phyloP scores from a whole-genome alignment of 1,140 invertebrate species.

The Fragariocoptes setiger region DNA sequence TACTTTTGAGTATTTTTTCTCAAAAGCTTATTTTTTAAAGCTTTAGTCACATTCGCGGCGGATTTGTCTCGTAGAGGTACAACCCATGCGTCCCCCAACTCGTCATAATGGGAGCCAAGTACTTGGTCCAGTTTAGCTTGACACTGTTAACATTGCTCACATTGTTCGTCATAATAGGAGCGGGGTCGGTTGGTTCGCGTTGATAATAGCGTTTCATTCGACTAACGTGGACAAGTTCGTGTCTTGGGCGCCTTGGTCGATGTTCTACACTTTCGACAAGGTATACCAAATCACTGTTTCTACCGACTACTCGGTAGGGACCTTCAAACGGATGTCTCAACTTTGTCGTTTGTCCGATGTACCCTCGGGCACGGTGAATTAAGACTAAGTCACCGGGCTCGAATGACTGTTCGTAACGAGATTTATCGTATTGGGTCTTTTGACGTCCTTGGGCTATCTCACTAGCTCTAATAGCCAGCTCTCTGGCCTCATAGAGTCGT shows the following conservation, averaged over 20 bases:
- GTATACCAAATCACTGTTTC: background rate
- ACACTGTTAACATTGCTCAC: too few species aligned
- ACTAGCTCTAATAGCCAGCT: background rate
- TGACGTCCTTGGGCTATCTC: background rate
- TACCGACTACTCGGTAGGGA: background rate
- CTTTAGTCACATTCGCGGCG: too few species aligned
- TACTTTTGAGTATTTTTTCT: too few species aligned
- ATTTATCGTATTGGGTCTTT: background rate
- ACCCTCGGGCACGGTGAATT: background rate
- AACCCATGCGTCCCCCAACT: too few species aligned
- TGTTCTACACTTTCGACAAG: background rate
- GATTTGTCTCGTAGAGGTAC: too few species aligned
- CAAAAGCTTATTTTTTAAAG: too few species aligned
- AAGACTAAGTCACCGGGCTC: background rate
- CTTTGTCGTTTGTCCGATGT: background rate
- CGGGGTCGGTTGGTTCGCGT: too few species aligned
- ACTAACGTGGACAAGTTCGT: background rate
- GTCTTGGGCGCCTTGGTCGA: background rate
- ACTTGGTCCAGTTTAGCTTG: too few species aligned
- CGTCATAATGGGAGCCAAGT: too few species aligned
- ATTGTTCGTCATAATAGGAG: too few species aligned
- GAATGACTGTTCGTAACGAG: background rate
- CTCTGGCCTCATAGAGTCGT: background rate
- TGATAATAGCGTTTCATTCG: constrained; percentile 1
- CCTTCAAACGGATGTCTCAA: background rate